A percentile compares a stretch with the other conserved stretches of the same genome.
Evolutionary conservation across 2,797 vertebrate species (phyloP).

Genomic region (Gymnocypris eckloni): DNA sequence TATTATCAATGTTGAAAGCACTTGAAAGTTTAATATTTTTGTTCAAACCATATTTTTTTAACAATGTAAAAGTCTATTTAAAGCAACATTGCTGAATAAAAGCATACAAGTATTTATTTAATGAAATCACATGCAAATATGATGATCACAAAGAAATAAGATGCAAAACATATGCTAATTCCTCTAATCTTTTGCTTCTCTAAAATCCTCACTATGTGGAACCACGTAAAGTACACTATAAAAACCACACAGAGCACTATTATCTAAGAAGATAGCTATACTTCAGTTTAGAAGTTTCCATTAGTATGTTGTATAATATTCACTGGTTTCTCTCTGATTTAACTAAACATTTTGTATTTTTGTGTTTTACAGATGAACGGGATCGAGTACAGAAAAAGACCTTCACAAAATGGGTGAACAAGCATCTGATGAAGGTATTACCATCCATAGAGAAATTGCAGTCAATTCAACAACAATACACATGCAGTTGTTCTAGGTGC

Average conservation of each 20-base stretch:
- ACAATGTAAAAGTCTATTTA: background rate
- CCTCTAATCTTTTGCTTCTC: conserved; percentile 24
- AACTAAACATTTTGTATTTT: background rate
- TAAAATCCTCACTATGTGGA: conserved; percentile 24
- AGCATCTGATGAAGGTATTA: conserved; percentile 93
- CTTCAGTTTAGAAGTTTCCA: background rate
- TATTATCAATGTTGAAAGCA: background rate
- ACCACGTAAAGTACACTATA: background rate
- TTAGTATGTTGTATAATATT: background rate
- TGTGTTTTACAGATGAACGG: conserved; percentile 86
- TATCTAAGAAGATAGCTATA: background rate
- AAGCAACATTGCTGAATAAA: background rate
- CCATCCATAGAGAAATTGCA: background rate
- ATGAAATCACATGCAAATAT: background rate
- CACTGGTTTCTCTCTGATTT: background rate
- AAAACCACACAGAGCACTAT: conserved; percentile 1
- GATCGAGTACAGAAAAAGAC: conserved; percentile 98
- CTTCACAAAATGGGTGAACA: conserved; percentile 99
- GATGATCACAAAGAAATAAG: background rate
- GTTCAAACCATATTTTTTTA: background rate
- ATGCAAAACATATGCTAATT: background rate
- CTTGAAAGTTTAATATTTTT: background rate
- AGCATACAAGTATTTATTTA: background rate
- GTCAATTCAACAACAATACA: background rate
- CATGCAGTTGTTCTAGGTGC: background rate